These are phyloP conservation scores for Drosophila meridiana DNA, from an alignment of 2,888 invertebrate genomes.

Conservation along the genomic window DNA sequence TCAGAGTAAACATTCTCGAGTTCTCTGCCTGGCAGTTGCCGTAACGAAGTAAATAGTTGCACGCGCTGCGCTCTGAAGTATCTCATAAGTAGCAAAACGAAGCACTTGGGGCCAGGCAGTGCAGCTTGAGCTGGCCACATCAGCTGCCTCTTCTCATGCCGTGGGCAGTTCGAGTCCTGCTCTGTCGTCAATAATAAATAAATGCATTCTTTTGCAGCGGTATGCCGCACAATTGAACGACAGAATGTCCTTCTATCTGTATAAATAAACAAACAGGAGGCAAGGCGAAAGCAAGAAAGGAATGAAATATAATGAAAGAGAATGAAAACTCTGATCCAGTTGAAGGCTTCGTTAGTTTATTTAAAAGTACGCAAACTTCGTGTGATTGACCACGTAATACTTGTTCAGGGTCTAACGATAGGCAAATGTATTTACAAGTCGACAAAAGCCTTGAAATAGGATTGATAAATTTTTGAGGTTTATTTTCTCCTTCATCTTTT, in stretches of 20 bases:
- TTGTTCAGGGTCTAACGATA: too few species aligned
- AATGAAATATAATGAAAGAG: not conserved
- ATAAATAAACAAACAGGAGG: constrained; percentile 26
- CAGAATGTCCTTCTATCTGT: constrained; percentile 20
- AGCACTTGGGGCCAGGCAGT: constrained; percentile 68
- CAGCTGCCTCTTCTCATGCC: constrained; percentile 47
- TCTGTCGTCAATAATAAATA: constrained; percentile 66
- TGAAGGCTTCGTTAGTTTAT: not conserved
- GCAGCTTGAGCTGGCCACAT: constrained; percentile 42
- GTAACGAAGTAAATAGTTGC: constrained; percentile 65
- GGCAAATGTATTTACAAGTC: not conserved
- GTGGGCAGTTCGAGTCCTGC: constrained; percentile 10
- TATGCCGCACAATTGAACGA: constrained; percentile 61
- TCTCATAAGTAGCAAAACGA: constrained; percentile 69
- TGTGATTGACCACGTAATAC: not conserved
- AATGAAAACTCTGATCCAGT: not conserved
- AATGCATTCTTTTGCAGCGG: constrained; percentile 76
- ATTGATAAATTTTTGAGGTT: not conserved
- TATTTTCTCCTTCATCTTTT: not conserved
- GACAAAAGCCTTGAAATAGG: not conserved
- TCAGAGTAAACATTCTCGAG: constrained; percentile 21
- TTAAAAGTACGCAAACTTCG: not conserved
- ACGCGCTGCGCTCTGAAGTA: constrained; percentile 59
- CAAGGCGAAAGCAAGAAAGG: constrained; percentile 3
- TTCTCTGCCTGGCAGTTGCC: constrained; percentile 10